These are phyloP conservation scores for Charadrius vociferus DNA, from an alignment of 2,113 vertebrate species.

Conservation along the genomic window DNA sequence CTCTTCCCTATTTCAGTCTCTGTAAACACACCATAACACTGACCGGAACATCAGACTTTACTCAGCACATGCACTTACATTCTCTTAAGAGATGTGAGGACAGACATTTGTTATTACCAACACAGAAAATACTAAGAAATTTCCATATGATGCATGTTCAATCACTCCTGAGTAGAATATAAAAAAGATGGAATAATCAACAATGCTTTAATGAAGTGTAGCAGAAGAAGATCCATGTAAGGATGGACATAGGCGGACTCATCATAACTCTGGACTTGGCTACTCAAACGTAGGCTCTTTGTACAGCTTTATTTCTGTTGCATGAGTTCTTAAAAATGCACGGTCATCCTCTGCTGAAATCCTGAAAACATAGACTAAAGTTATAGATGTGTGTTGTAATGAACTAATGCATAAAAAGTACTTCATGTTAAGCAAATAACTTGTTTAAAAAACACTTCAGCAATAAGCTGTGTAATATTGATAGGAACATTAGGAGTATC, in stretches of 20 bases:
- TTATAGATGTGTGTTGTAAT: not conserved
- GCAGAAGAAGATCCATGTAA: not conserved
- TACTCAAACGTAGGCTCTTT: not conserved
- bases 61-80: not conserved
- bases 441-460: not conserved
- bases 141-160: not conserved
- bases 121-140: not conserved
- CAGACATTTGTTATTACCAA: not conserved
- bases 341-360: not conserved
- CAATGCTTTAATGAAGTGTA: not conserved
- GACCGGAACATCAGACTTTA: not conserved
- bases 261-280: not conserved
- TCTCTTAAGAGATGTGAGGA: not conserved
- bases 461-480: not conserved
- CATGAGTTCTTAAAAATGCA: not conserved
- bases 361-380: not conserved
- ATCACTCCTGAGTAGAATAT: not conserved
- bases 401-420: not conserved
- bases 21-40: not conserved
- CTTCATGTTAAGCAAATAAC: not conserved
- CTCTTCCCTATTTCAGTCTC: not conserved
- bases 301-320: not conserved
- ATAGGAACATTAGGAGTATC: not conserved
- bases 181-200: not conserved
- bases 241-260: not conserved